Percentiles rank a stretch among this genome's conserved stretches.
phyloP scores from a whole-genome alignment of 1,140 invertebrate genomes.

The Bathynomus jamesi region DNA sequence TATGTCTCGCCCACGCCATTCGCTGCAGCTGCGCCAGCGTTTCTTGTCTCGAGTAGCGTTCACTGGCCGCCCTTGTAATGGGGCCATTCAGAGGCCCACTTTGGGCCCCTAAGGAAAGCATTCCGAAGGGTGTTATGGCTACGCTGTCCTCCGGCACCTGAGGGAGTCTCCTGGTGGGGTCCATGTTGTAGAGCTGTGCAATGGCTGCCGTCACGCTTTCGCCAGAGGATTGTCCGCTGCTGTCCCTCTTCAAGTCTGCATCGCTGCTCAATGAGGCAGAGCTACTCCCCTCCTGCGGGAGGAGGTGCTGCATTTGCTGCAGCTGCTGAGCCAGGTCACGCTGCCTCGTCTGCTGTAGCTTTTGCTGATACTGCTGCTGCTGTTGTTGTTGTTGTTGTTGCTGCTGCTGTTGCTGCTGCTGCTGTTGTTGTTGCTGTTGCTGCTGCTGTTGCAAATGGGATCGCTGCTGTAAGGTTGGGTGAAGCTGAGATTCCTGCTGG shows the following conservation, averaged over 20 bases:
- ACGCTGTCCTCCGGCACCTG: constrained; percentile 33
- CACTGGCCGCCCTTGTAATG: constrained; percentile 71
- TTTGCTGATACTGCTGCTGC: constrained; percentile 16
- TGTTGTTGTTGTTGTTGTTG: constrained; percentile 9
- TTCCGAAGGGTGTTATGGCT: constrained; percentile 25
- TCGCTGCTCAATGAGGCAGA: not conserved
- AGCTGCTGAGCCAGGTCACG: not conserved
- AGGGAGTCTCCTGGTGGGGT: constrained; percentile 27
- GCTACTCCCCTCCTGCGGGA: no score
- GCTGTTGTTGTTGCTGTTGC: constrained; percentile 36
- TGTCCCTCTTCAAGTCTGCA: constrained; percentile 24
- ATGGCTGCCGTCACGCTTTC: constrained; percentile 40
- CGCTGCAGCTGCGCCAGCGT: constrained; percentile 71
- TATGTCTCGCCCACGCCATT: constrained; percentile 72
- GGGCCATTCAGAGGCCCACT: constrained; percentile 45
- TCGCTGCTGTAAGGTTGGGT: constrained; percentile 20
- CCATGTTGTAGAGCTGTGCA: constrained; percentile 45
- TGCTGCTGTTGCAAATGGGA: constrained; percentile 41
- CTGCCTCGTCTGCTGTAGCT: constrained; percentile 17
- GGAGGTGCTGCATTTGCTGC: constrained; percentile 8
- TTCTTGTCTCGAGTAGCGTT: constrained; percentile 70
- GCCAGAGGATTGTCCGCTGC: constrained; percentile 34
- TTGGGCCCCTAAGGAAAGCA: constrained; percentile 19
- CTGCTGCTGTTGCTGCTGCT: constrained; percentile 39
- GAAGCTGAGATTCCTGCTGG: constrained; percentile 45